Conservation (phyloP, 2,888 invertebrate genomes). For the Aricia artaxerxes region DNA sequence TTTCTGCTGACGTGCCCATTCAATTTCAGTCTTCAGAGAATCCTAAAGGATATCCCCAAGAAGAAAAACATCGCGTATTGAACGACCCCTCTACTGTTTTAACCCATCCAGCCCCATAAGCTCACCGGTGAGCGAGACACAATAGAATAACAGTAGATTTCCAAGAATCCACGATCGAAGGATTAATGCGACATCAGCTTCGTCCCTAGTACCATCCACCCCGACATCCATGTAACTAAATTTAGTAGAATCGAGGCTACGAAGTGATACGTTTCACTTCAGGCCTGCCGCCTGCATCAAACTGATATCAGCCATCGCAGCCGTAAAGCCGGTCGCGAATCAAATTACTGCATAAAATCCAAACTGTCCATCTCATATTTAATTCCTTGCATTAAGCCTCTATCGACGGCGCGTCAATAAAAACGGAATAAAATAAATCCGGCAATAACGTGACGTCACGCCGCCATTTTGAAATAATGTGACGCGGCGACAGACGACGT, state of each 20-base stretch:
- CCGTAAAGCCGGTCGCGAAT: slow-evolving; percentile 20
- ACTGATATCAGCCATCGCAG: not conserved
- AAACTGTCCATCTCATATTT: slow-evolving; percentile 29
- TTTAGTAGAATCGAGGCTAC: not conserved
- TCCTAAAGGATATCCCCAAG: too few species aligned
- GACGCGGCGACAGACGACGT: slow-evolving; percentile 75
- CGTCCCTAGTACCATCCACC: too few species aligned
- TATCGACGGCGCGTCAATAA: slow-evolving; percentile 36
- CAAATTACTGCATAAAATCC: slow-evolving; percentile 20
- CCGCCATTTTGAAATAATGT: slow-evolving; percentile 73
- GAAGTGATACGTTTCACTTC: not conserved
- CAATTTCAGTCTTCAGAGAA: too few species aligned
- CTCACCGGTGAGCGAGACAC: too few species aligned
- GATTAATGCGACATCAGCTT: too few species aligned
- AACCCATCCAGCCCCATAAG: too few species aligned
- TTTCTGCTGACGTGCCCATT: too few species aligned
- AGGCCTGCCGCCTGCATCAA: not conserved
- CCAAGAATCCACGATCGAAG: too few species aligned
- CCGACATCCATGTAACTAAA: too few species aligned
- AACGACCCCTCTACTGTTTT: too few species aligned
- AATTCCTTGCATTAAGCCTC: slow-evolving; percentile 33
- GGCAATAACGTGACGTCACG: slow-evolving; percentile 49
- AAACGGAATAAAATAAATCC: slow-evolving; percentile 54
- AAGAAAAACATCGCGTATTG: too few species aligned
- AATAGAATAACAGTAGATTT: too few species aligned